Conservation (phyloP, 2,797 vertebrate species). For the Enteromius mattozi region DNA sequence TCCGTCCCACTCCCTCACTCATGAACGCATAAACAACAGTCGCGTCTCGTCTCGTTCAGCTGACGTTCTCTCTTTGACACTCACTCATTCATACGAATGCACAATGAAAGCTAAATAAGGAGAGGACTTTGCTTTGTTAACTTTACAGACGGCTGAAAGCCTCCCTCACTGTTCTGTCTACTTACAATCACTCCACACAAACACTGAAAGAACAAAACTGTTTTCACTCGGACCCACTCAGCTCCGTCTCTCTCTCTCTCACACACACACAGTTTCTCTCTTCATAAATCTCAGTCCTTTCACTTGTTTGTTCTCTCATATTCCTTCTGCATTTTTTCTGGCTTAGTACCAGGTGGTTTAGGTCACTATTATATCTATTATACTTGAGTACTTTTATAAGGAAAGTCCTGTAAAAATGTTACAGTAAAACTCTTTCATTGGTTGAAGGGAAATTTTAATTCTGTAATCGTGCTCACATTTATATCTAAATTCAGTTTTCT, state of each 20-base stretch:
- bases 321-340: not conserved
- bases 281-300: constrained; percentile 33
- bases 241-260: constrained; percentile 62
- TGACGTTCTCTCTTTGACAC: constrained; percentile 24
- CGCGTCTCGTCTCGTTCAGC: not conserved
- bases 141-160: constrained; percentile 39
- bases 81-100: constrained; percentile 18
- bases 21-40: constrained; percentile 20
- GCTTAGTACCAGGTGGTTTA: not conserved
- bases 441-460: not conserved
- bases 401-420: not conserved
- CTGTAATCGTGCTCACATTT: not conserved
- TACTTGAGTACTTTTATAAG: not conserved
- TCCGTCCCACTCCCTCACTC: constrained; percentile 28
- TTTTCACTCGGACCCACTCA: constrained; percentile 57
- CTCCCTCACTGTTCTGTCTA: constrained; percentile 47
- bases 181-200: constrained; percentile 36
- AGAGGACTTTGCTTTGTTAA: constrained; percentile 51
- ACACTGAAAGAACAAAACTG: constrained; percentile 62
- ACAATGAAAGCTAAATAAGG: constrained; percentile 50
- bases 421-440: not conserved
- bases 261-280: not conserved
- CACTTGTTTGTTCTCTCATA: not conserved
- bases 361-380: not conserved
- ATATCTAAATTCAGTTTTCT: not conserved